Conservation (phyloP, 2,888 invertebrate species). For the Megalurothrips usitatus region DNA sequence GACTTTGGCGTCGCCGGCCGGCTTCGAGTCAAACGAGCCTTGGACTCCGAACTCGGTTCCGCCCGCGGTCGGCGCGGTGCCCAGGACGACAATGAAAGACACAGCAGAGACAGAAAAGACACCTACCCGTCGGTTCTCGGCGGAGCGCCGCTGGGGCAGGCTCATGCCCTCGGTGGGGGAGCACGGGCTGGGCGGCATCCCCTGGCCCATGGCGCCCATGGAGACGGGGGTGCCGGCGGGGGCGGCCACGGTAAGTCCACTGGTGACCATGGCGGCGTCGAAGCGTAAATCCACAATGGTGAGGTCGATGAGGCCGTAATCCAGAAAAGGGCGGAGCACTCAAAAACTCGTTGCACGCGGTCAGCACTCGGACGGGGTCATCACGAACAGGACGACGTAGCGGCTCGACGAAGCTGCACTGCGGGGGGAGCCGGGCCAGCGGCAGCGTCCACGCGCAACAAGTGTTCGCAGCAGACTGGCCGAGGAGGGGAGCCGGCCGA, state of each 20-base stretch:
- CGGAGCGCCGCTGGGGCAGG: conserved; percentile 43
- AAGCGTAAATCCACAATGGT: neutral
- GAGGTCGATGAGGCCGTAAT: neutral
- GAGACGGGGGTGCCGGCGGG: conserved; percentile 37
- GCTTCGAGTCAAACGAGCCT: neutral
- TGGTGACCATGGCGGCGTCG: conserved; percentile 47
- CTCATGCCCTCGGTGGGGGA: conserved; percentile 41
- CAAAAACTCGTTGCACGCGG: conserved; percentile 34
- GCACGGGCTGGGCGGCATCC: conserved; percentile 47
- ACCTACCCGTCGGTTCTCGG: conserved; percentile 50
- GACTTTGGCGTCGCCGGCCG: neutral
- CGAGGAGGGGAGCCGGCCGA: neutral
- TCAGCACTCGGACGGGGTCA: neutral
- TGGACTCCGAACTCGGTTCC: conserved; percentile 1
- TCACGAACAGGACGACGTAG: neutral
- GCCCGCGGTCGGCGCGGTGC: conserved; percentile 28
- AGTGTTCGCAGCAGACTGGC: conserved; percentile 13
- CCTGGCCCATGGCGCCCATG: conserved; percentile 47
- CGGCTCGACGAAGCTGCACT: conserved; percentile 37
- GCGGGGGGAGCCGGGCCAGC: conserved; percentile 37
- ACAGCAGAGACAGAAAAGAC: conserved; percentile 33
- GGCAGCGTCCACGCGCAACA: conserved; percentile 39
- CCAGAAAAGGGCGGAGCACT: conserved; percentile 33
- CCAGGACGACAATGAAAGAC: too few relatives aligned
- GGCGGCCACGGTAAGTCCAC: conserved; percentile 46